phyloP scores from a whole-genome alignment of 2,113 vertebrate species.

The Microtus montanus region DNA sequence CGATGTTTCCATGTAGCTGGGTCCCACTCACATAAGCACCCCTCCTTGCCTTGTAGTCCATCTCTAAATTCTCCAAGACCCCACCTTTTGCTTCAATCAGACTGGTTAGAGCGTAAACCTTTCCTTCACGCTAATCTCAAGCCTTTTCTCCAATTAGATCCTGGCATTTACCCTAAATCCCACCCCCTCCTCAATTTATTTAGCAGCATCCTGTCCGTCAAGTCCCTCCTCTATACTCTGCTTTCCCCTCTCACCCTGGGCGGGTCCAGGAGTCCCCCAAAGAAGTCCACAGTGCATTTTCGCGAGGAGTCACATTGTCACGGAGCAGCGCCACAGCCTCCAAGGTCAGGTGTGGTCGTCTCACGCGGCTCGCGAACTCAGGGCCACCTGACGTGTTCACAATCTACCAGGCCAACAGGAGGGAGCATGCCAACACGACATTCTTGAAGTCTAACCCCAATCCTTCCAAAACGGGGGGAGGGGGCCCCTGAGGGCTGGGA shows the following conservation, averaged over 20 bases:
- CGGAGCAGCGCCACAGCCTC: conserved; percentile 88
- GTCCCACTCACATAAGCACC: neutral
- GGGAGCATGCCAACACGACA: neutral
- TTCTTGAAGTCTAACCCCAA: neutral
- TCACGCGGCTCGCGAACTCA: conserved; percentile 84
- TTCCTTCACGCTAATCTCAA: neutral
- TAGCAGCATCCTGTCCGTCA: neutral
- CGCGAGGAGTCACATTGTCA: conserved; percentile 84
- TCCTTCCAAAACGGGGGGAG: neutral
- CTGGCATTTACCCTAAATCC: neutral
- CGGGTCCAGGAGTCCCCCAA: conserved; percentile 91
- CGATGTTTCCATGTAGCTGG: rapidly evolving
- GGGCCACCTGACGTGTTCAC: conserved; percentile 90
- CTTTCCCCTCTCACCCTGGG: conserved; percentile 80
- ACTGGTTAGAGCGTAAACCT: neutral
- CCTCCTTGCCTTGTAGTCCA: rapidly evolving
- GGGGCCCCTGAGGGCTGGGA: neutral
- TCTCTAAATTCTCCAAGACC: neutral
- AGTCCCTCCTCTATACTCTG: rapidly evolving
- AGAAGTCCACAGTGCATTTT: conserved; percentile 88
- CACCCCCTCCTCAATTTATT: neutral
- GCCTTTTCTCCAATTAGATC: neutral
- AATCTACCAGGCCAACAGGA: conserved; percentile 82
- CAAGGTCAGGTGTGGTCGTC: conserved; percentile 87
- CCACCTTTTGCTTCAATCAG: neutral